Base-by-base conservation (phyloP, 2,888 invertebrate species). In the Zelleria hepariella region DNA sequence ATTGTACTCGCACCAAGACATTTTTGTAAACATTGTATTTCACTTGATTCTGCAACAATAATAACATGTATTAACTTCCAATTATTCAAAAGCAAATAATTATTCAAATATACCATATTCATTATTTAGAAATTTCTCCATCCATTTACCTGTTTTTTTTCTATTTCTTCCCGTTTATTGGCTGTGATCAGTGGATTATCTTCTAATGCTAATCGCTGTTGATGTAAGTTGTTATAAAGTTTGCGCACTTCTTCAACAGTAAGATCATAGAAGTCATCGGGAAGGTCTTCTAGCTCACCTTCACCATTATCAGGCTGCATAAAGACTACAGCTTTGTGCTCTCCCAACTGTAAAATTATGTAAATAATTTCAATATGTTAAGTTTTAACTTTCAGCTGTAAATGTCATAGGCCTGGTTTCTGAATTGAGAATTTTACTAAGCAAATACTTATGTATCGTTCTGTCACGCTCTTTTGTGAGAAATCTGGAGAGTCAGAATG, bases 251-350 rank as follows among this genome's bases (percentile, higher is more conserved):
- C 98, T 60, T 93, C 92, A 52, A 95, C 90, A 1, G 95, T 95
- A 51, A 97, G 80, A 63, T 97, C 95, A 77, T 95, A 98, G 78
- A 98, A 98, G 57, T 95, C 94, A 78, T 98, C 97, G 0, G 95
- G 94, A 47, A 94, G 80, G 60, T 96, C 95, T 58, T 94, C 93
- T 64, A 93, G 91, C 27, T 91, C 90, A 59, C 86, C 73, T 58
- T 91, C 84, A 66, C 75, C 69, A 15, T 79, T 74, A 60, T 91
- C 87, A 47, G 92, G 90, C 71, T 91, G 91, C 62, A 92, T 92
- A 75, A 94, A 96, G 23, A 93, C 83, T 65, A 96, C 86, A 2
- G 96, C 95, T 76, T 94, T 93, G 64, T 94, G 91, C 60, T 91
- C 90, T 54, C 95, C 94, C 70, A 94, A 75, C 94, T 95, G 71